Conservation (phyloP, 2,888 invertebrate species). For the Strigamia maritima region DNA sequence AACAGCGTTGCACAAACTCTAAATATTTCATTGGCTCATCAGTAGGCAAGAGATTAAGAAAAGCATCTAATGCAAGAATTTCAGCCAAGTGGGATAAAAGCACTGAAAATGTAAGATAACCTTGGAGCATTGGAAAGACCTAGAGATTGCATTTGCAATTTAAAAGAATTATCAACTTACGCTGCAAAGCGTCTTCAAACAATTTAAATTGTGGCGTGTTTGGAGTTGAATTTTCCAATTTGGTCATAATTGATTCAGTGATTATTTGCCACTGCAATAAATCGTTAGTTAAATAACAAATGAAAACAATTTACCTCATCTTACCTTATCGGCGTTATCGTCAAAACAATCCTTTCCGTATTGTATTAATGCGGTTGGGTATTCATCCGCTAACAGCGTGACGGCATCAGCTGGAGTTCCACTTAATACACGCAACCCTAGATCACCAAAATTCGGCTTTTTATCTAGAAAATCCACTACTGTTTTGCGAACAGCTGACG, state of each 20-base stretch:
- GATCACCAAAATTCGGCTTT: constrained; percentile 38
- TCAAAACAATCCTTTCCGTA: constrained; percentile 43
- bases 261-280: constrained; percentile 34
- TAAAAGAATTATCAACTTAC: constrained; percentile 26
- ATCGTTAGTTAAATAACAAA: background rate
- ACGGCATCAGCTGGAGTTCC: constrained; percentile 41
- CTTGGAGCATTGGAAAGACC: background rate
- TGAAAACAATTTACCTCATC: background rate
- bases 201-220: background rate
- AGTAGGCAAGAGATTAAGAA: constrained; percentile 12
- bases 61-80: constrained; percentile 20
- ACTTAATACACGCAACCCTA: constrained; percentile 43
- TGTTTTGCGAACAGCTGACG: constrained; percentile 39
- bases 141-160: background rate
- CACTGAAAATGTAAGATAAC: constrained; percentile 21
- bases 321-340: constrained; percentile 41
- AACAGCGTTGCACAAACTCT: constrained; percentile 38
- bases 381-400: constrained; percentile 39
- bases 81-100: constrained; percentile 36
- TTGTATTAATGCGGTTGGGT: constrained; percentile 42
- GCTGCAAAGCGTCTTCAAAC: constrained; percentile 35
- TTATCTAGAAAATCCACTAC: constrained; percentile 42
- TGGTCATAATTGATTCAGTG: background rate
- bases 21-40: constrained; percentile 32
- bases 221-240: background rate